Evolutionary conservation across 2,113 vertebrate species (phyloP).

Genomic region (Sphyrna mokarran): DNA sequence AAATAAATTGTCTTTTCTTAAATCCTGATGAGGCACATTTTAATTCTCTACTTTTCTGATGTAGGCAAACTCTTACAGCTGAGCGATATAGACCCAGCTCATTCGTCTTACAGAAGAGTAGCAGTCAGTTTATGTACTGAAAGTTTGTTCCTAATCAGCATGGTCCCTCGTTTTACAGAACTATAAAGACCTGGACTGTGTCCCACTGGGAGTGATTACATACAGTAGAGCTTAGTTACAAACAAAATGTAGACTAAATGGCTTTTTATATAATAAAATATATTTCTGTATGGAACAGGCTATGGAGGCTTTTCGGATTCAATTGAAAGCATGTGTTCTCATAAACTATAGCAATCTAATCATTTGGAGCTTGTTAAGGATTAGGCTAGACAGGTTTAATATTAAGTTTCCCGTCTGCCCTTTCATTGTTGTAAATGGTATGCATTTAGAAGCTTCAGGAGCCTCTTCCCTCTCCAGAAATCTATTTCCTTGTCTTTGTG

Average conservation of each 20-base stretch:
- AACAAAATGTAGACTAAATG: not conserved
- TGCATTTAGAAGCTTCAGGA: not conserved
- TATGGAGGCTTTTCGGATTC: conserved; percentile 5
- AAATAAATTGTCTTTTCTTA: not conserved
- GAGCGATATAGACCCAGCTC: not conserved
- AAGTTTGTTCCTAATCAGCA: not conserved
- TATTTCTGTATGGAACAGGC: not conserved
- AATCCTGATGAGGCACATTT: not conserved
- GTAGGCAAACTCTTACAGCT: not conserved
- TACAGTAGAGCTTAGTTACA: not conserved
- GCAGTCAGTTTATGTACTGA: not conserved
- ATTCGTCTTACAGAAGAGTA: not conserved
- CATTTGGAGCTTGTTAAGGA: conserved; percentile 30
- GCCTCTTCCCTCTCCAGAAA: not conserved
- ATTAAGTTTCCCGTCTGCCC: not conserved
- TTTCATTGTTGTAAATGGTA: not conserved
- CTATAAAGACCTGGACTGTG: not conserved
- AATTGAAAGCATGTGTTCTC: conserved; percentile 13
- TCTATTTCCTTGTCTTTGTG: not conserved
- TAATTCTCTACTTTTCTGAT: not conserved
- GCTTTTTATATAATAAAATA: not conserved
- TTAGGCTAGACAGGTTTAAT: conserved; percentile 26
- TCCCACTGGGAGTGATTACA: not conserved
- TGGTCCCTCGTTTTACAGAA: not conserved
- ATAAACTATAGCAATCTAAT: conserved; percentile 9